Evolutionary conservation across 2,797 vertebrate genomes (phyloP).

Genomic region (Scarus forsteni): DNA sequence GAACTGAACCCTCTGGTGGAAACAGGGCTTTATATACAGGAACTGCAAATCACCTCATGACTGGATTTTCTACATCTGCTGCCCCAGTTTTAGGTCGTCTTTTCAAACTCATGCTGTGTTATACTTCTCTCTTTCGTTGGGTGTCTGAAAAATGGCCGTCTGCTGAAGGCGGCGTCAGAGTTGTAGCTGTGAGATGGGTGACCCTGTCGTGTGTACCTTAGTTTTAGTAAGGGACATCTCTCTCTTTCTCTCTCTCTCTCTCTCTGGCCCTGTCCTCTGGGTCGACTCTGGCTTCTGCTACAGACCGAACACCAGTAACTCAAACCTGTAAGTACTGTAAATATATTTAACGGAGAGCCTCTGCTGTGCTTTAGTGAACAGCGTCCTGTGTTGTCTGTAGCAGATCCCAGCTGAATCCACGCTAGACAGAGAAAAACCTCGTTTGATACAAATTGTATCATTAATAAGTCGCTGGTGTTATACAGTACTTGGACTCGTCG

Average conservation of each 20-base stretch:
- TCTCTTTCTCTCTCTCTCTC: slow-evolving; percentile 82
- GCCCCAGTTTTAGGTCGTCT: not conserved
- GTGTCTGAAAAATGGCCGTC: slow-evolving; percentile 44
- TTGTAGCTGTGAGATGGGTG: slow-evolving; percentile 89
- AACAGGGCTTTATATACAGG: too few relatives aligned
- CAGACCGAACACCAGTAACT: slow-evolving; percentile 48
- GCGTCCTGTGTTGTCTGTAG: slow-evolving; percentile 60
- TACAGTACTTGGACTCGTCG: slow-evolving; percentile 74
- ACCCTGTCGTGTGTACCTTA: slow-evolving; percentile 87
- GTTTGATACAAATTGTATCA: slow-evolving; percentile 99
- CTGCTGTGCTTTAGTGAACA: slow-evolving; percentile 31
- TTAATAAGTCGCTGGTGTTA: slow-evolving; percentile 87
- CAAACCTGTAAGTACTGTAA: slow-evolving; percentile 57
- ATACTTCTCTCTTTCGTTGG: slow-evolving; percentile 23
- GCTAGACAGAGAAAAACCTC: slow-evolving; percentile 91
- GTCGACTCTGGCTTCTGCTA: slow-evolving; percentile 67
- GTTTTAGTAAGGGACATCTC: slow-evolving; percentile 97
- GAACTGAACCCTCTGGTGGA: too few relatives aligned
- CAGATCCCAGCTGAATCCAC: slow-evolving; percentile 85
- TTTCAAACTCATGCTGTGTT: slow-evolving; percentile 15
- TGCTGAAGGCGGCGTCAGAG: slow-evolving; percentile 56
- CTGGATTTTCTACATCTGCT: too few relatives aligned
- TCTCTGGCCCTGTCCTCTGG: slow-evolving; percentile 68
- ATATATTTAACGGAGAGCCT: slow-evolving; percentile 72
- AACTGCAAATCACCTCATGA: too few relatives aligned